These are phyloP conservation scores for Calycopis cecrops DNA, from an alignment of 1,140 invertebrate species.

Conservation along the genomic window DNA sequence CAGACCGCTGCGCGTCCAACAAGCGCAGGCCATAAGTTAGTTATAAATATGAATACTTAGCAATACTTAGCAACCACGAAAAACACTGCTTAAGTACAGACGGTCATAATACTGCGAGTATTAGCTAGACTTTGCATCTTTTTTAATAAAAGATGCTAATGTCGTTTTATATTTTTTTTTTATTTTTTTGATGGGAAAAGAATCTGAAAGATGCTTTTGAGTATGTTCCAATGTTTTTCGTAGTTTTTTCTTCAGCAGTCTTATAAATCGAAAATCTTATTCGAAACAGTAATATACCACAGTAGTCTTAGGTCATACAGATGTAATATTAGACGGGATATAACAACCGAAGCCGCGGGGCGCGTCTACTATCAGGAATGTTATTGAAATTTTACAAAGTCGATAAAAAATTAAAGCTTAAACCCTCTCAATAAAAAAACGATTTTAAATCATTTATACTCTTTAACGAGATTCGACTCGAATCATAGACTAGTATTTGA, in stretches of 20 bases:
- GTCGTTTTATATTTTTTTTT: background rate
- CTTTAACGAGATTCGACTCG: too few species aligned
- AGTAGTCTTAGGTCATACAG: background rate
- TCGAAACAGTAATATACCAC: slow-evolving; percentile 19
- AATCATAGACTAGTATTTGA: too few species aligned
- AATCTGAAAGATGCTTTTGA: too few species aligned
- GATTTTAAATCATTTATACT: too few species aligned
- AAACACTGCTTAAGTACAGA: slow-evolving; percentile 29
- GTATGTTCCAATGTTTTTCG: slow-evolving; percentile 23
- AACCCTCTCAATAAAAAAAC: slow-evolving; percentile 21
- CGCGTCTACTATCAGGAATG: slow-evolving; percentile 33
- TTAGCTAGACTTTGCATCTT: background rate
- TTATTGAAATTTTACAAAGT: slow-evolving; percentile 26
- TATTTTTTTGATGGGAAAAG: too few species aligned
- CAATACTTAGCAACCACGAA: slow-evolving; percentile 43
- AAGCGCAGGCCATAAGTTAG: slow-evolving; percentile 30
- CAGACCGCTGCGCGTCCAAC: background rate
- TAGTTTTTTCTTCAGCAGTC: slow-evolving; percentile 36
- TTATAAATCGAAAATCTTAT: slow-evolving; percentile 37
- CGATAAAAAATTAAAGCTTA: slow-evolving; percentile 32
- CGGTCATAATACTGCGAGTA: background rate
- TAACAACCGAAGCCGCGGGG: slow-evolving; percentile 28
- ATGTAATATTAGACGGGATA: slow-evolving; percentile 5
- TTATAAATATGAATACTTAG: slow-evolving; percentile 49
- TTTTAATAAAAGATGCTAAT: slow-evolving; percentile 6